A percentile compares a stretch with the other conserved stretches of the same genome.
phyloP scores from a whole-genome alignment of 2,113 vertebrate genomes.

The Stigmatopora nigra region DNA sequence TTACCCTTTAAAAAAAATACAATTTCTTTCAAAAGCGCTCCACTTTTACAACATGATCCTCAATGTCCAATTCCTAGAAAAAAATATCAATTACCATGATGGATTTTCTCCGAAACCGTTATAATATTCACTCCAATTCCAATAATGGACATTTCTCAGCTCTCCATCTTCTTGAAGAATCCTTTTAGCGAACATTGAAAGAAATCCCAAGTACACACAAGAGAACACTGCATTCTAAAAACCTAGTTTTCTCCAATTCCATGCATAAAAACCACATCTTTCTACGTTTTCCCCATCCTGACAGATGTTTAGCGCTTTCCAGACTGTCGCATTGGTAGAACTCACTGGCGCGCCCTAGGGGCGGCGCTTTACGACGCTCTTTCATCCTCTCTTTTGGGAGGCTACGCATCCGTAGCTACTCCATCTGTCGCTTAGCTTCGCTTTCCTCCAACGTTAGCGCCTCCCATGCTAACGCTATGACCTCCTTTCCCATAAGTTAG shows the following conservation, averaged over 20 bases:
- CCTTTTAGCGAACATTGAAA: not conserved
- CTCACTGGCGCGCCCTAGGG: not conserved
- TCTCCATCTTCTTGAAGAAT: not conserved
- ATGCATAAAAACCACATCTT: not conserved
- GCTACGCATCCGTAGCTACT: not conserved
- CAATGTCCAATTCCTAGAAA: too few relatives aligned
- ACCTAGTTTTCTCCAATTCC: not conserved
- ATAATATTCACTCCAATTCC: too few relatives aligned
- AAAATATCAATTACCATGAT: too few relatives aligned
- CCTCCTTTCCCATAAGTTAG: not conserved
- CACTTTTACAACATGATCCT: too few relatives aligned
- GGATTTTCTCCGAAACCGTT: too few relatives aligned
- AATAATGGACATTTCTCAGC: too few relatives aligned
- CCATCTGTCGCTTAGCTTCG: not conserved
- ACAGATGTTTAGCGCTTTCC: slow-evolving; percentile 1
- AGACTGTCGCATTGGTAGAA: not conserved
- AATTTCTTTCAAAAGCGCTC: too few relatives aligned
- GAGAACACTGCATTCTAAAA: not conserved
- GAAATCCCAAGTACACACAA: not conserved
- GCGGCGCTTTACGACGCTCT: not conserved
- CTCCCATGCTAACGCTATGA: not conserved
- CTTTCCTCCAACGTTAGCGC: not conserved
- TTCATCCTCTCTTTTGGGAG: slow-evolving; percentile 6
- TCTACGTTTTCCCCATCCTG: not conserved
- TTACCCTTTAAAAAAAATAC: too few relatives aligned